These are phyloP conservation scores for Lacerta bilineata DNA, from an alignment of 2,797 vertebrate species.

Conservation along the genomic window DNA sequence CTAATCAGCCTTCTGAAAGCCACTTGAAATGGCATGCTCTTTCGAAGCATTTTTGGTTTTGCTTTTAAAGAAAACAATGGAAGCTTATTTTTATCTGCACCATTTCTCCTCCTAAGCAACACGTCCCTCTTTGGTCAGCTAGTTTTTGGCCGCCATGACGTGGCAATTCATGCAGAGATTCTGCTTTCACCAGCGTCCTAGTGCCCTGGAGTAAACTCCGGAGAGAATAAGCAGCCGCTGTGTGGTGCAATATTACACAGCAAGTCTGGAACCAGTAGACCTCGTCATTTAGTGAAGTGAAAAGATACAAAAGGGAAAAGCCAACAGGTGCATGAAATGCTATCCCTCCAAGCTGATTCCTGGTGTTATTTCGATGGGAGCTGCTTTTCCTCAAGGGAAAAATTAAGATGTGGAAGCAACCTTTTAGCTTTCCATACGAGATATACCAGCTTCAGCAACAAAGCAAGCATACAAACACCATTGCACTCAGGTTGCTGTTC, in stretches of 20 bases:
- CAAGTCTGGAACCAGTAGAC: background rate
- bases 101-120: conserved; percentile 69
- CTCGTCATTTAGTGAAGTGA: too few species aligned
- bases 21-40: conserved; percentile 68
- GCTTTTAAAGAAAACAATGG: conserved; percentile 70
- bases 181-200: conserved; percentile 45
- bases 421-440: background rate
- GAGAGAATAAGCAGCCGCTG: conserved; percentile 49
- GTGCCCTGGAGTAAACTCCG: conserved; percentile 50
- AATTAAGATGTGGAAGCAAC: background rate
- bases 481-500: background rate
- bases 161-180: conserved; percentile 55
- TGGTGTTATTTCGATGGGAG: background rate
- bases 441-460: background rate
- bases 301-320: background rate
- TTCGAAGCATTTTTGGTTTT: background rate
- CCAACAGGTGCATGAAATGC: background rate
- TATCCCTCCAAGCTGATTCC: background rate
- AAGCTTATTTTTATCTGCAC: conserved; percentile 74
- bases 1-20: conserved; percentile 60
- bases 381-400: background rate
- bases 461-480: background rate
- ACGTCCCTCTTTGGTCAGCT: conserved; percentile 70
- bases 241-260: conserved; percentile 37
- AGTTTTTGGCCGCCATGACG: conserved; percentile 62